Evolutionary conservation across 53 echinoderm and acorn worm species (phyloP).

Genomic region (Antedon mediterranea): DNA sequence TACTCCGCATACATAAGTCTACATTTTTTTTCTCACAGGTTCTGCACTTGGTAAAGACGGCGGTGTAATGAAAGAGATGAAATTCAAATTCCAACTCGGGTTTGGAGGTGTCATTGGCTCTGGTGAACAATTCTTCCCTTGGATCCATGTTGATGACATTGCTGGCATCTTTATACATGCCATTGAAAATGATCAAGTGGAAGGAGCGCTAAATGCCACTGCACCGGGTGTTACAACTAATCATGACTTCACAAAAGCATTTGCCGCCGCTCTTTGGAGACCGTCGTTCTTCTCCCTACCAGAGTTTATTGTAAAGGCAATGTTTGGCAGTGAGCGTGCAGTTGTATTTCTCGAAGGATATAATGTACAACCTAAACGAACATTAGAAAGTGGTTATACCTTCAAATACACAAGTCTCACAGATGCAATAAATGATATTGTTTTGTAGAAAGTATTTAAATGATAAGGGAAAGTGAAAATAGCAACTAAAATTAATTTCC

Average conservation of each 20-base stretch:
- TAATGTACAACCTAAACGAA: slow-evolving; percentile 63
- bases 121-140: slow-evolving; percentile 84
- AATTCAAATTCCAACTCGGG: slow-evolving; percentile 72
- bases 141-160: slow-evolving; percentile 88
- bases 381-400: slow-evolving; percentile 68
- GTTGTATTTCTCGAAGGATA: slow-evolving; percentile 65
- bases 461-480: too few species aligned
- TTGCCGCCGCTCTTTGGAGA: slow-evolving; percentile 65
- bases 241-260: slow-evolving; percentile 68
- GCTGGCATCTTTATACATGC: slow-evolving; percentile 85
- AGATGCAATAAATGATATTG: slow-evolving; percentile 46
- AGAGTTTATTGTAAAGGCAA: slow-evolving; percentile 46
- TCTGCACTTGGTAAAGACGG: slow-evolving; percentile 78
- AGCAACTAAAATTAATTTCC: too few species aligned
- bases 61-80: slow-evolving; percentile 76
- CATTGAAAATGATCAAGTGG: slow-evolving; percentile 42
- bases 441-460: not conserved
- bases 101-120: slow-evolving; percentile 85
- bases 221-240: slow-evolving; percentile 67
- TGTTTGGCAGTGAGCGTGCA: slow-evolving; percentile 69
- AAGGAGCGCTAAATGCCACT: slow-evolving; percentile 59
- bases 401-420: slow-evolving; percentile 56
- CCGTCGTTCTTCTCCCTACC: slow-evolving; percentile 75
- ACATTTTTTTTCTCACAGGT: too few species aligned
- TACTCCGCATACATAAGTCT: too few species aligned